These are phyloP conservation scores for Plutomurus gul DNA, from an alignment of 1,140 invertebrate species.

Conservation along the genomic window DNA sequence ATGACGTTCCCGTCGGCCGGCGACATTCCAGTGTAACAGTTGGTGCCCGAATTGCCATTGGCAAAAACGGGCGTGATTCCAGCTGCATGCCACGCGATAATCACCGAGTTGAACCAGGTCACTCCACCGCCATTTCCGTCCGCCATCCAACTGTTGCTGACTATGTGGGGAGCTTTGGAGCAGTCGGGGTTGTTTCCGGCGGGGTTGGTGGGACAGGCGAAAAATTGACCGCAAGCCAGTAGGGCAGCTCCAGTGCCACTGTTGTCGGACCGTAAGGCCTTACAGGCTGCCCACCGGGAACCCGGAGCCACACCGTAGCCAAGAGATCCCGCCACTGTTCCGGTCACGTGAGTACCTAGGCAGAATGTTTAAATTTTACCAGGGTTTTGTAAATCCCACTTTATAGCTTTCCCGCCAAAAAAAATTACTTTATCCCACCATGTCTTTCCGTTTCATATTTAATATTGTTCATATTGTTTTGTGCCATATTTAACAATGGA, in stretches of 20 bases:
- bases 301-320: slow-evolving; percentile 1
- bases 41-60: not conserved
- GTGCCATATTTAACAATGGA: too few species aligned
- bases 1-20: slow-evolving; percentile 10
- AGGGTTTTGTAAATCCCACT: too few species aligned
- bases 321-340: not conserved
- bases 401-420: too few species aligned
- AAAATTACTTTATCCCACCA: too few species aligned
- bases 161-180: slow-evolving; percentile 14
- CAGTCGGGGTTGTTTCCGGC: slow-evolving; percentile 25
- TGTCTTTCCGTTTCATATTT: too few species aligned
- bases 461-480: too few species aligned
- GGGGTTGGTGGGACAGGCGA: slow-evolving; percentile 19
- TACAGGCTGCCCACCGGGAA: not conserved
- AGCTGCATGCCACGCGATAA: not conserved
- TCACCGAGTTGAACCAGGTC: not conserved
- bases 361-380: too few species aligned
- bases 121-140: not conserved
- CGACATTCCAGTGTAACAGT: not conserved
- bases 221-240: not conserved
- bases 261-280: not conserved
- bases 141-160: slow-evolving; percentile 32
- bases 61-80: slow-evolving; percentile 6
- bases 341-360: not conserved
- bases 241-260: not conserved